These are phyloP conservation scores for Schizopygopsis malacanthus DNA, from an alignment of 2,797 vertebrate genomes.

Conservation along the genomic window DNA sequence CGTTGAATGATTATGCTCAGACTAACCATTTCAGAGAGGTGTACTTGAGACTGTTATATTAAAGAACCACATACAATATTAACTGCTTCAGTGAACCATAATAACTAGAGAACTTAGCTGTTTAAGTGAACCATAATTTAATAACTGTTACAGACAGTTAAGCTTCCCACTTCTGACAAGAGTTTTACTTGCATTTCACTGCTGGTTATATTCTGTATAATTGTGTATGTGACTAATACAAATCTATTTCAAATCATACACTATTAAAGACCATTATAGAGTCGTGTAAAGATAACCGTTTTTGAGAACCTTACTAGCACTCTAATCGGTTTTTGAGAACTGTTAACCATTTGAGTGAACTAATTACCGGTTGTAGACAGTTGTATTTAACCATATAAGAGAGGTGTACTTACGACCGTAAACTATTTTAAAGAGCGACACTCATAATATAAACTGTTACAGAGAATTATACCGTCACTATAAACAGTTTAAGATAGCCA, in stretches of 20 bases:
- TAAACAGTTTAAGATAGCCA: not conserved
- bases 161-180: no score
- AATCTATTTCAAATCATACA: no score
- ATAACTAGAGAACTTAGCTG: not conserved
- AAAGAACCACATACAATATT: not conserved
- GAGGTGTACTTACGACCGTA: not conserved
- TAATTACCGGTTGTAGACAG: not conserved
- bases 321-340: not conserved
- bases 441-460: not conserved
- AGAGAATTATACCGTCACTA: not conserved
- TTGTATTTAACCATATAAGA: not conserved
- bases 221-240: no score
- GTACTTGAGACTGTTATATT: not conserved
- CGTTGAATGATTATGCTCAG: not conserved
- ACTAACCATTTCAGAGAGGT: not conserved
- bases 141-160: not conserved
- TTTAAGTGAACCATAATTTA: not conserved
- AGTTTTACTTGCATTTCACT: no score
- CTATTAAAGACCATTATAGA: not conserved
- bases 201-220: no score
- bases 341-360: not conserved
- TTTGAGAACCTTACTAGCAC: not conserved
- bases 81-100: not conserved
- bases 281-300: not conserved
- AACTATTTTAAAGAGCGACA: not conserved